A percentile compares a stretch with the other conserved stretches of the same genome.
phyloP scores from a whole-genome alignment of 2,888 invertebrate genomes.

The Idaea aversata region DNA sequence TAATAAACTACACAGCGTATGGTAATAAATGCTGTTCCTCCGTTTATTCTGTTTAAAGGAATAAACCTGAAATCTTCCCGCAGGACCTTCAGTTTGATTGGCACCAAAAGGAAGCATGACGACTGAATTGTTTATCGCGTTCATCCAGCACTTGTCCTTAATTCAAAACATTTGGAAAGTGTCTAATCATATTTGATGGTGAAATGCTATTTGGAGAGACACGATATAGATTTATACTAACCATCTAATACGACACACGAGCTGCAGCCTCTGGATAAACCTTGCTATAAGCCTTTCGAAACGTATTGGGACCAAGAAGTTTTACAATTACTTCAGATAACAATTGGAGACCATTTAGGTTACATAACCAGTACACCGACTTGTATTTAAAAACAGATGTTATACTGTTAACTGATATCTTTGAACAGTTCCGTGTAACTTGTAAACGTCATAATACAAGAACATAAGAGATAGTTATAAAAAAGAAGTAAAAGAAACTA shows the following conservation, averaged over 20 bases:
- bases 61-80: constrained; percentile 13
- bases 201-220: constrained; percentile 23
- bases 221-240: constrained; percentile 21
- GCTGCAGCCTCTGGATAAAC: constrained; percentile 28
- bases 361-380: too few relatives aligned
- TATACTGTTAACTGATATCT: too few relatives aligned
- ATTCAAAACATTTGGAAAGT: constrained; percentile 23
- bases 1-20: too few relatives aligned
- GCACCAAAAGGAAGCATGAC: constrained; percentile 25
- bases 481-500: too few relatives aligned
- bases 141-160: constrained; percentile 13
- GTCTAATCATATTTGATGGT: constrained; percentile 20
- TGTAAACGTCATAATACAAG: too few relatives aligned
- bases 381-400: too few relatives aligned
- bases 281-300: constrained; percentile 26
- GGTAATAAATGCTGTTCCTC: constrained; percentile 7
- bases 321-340: neutral
- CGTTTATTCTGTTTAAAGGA: constrained; percentile 9
- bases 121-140: neutral
- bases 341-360: too few relatives aligned
- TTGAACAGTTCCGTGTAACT: too few relatives aligned
- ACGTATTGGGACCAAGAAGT: constrained; percentile 19
- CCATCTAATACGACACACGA: constrained; percentile 25
- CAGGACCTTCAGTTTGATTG: constrained; percentile 23
- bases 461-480: too few relatives aligned